Evolutionary conservation across 2,797 vertebrate genomes (phyloP).

Genomic region (Artibeus lituratus): DNA sequence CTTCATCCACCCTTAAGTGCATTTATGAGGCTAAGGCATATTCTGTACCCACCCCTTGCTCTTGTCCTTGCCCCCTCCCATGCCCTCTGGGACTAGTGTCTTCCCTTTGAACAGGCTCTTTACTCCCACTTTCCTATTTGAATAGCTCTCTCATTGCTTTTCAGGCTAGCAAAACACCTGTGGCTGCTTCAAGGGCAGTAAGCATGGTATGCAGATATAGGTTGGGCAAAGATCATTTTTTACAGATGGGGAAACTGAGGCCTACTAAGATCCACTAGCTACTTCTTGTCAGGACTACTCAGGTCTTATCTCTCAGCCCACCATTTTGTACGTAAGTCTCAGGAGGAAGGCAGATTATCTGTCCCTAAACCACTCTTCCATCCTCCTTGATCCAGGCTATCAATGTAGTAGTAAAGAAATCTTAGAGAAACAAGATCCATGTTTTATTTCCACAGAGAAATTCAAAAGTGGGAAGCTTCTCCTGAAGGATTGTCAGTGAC

Average conservation of each 20-base stretch:
- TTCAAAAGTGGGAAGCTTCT: neutral
- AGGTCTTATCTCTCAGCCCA: neutral
- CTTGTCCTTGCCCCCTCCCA: neutral
- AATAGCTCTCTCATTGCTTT: neutral
- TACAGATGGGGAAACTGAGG: neutral
- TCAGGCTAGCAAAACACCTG: neutral
- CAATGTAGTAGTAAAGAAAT: neutral
- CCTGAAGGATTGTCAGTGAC: neutral
- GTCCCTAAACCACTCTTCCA: neutral
- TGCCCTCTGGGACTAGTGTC: neutral
- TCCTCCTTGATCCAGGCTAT: neutral
- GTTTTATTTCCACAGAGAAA: slow-evolving; percentile 66
- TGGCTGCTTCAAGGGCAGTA: neutral
- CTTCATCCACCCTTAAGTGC: neutral
- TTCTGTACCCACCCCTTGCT: neutral
- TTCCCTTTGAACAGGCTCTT: neutral
- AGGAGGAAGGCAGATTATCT: neutral
- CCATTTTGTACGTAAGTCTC: neutral
- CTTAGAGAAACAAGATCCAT: neutral
- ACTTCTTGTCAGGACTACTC: neutral
- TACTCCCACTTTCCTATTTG: neutral
- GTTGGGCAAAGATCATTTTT: neutral
- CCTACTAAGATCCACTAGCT: neutral
- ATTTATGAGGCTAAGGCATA: fast-evolving
- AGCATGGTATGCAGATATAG: neutral